Conservation (phyloP, 2,113 vertebrate species). For the Seriola rivoliana region DNA sequence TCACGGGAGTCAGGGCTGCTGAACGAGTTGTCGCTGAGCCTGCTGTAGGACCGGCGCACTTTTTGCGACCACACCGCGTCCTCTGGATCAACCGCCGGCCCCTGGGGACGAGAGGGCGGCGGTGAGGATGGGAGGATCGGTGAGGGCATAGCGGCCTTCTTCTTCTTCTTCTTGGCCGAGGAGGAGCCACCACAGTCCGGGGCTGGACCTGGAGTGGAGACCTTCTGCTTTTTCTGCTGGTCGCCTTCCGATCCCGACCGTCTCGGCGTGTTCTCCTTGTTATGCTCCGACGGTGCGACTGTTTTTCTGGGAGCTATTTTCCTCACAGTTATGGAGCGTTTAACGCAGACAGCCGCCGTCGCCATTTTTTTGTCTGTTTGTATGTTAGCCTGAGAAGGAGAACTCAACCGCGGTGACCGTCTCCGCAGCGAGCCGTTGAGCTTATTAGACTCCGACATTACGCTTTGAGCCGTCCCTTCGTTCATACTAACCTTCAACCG, state of each 20-base stretch:
- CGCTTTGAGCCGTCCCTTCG: not conserved
- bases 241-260: conserved; percentile 7
- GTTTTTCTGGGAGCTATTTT: conserved; percentile 85
- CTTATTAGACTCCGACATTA: conserved; percentile 19
- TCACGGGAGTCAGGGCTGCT: conserved; percentile 67
- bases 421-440: conserved; percentile 52
- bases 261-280: conserved; percentile 80
- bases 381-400: conserved; percentile 32
- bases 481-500: not conserved
- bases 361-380: conserved; percentile 70
- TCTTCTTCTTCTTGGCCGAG: conserved; percentile 34
- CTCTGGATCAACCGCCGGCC: conserved; percentile 43
- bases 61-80: conserved; percentile 86
- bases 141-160: conserved; percentile 67
- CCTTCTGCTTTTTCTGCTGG: conserved; percentile 53
- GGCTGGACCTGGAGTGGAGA: conserved; percentile 56
- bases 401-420: conserved; percentile 76
- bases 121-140: conserved; percentile 76
- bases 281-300: conserved; percentile 46
- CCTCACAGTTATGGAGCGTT: conserved; percentile 80
- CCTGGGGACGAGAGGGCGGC: conserved; percentile 11
- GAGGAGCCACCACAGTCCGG: conserved; percentile 16
- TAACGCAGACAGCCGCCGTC: conserved; percentile 54
- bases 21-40: conserved; percentile 81
- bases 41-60: conserved; percentile 91